Evolutionary conservation across 2,113 vertebrate species (phyloP).

Genomic region (Tragelaphus strepsiceros): DNA sequence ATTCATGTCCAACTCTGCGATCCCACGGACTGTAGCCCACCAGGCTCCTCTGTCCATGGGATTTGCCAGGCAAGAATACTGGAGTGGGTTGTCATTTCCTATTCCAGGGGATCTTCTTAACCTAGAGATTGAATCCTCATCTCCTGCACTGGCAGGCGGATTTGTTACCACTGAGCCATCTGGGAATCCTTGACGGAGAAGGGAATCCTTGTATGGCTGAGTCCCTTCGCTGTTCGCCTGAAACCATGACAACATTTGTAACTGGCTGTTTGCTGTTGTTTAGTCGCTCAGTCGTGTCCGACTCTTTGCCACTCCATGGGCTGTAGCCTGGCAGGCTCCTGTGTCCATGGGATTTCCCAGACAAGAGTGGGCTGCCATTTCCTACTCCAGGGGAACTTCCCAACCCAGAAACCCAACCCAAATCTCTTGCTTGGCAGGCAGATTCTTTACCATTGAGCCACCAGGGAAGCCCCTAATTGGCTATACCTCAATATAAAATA

Average conservation of each 20-base stretch:
- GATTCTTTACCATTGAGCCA: background rate
- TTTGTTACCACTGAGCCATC: background rate
- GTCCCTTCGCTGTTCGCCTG: background rate
- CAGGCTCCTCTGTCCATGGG: background rate
- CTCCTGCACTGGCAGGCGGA: background rate
- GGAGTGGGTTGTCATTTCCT: background rate
- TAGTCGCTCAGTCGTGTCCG: fast-evolving
- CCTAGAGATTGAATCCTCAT: background rate
- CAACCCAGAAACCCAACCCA: background rate
- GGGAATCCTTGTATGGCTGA: background rate
- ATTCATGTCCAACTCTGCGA: background rate
- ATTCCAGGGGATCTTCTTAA: background rate
- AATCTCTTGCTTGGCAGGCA: background rate
- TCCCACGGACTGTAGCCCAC: background rate
- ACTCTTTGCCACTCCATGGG: background rate
- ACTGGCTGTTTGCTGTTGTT: background rate
- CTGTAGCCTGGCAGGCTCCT: background rate
- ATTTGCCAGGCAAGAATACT: background rate
- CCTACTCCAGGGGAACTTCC: background rate
- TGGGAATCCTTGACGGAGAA: background rate
- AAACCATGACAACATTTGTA: background rate
- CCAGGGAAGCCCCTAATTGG: background rate
- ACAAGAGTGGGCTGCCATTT: background rate
- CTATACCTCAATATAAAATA: background rate
- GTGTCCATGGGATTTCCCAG: background rate